Conservation (phyloP, 2,888 invertebrate species). For the Hyalella azteca region DNA sequence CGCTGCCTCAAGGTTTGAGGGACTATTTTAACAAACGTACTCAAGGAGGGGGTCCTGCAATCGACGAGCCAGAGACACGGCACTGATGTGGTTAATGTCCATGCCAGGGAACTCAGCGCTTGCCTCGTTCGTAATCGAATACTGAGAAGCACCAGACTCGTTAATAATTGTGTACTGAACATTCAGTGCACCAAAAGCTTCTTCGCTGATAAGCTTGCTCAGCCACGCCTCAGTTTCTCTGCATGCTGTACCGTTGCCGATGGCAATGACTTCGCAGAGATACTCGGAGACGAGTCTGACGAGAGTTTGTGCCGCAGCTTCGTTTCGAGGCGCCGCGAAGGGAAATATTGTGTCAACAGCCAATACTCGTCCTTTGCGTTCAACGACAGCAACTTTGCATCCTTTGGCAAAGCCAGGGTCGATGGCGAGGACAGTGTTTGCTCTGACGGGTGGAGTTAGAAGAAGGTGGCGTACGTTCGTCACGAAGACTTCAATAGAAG, state of each 20-base stretch:
- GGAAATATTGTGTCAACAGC: slow-evolving; percentile 76
- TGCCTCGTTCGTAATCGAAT: slow-evolving; percentile 85
- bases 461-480: slow-evolving; percentile 83
- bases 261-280: slow-evolving; percentile 73
- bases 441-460: slow-evolving; percentile 79
- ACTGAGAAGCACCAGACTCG: slow-evolving; percentile 90
- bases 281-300: slow-evolving; percentile 67
- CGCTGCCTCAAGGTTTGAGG: slow-evolving; percentile 61
- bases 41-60: slow-evolving; percentile 90
- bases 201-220: slow-evolving; percentile 68
- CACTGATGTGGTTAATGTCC: slow-evolving; percentile 82
- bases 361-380: slow-evolving; percentile 73
- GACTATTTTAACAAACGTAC: slow-evolving; percentile 77
- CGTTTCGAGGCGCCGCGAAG: slow-evolving; percentile 61
- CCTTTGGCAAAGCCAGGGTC: slow-evolving; percentile 88
- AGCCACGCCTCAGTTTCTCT: slow-evolving; percentile 83
- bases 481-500: slow-evolving; percentile 84
- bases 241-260: slow-evolving; percentile 91
- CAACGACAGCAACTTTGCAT: slow-evolving; percentile 85
- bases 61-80: slow-evolving; percentile 78
- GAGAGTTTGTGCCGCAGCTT: slow-evolving; percentile 35
- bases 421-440: slow-evolving; percentile 79
- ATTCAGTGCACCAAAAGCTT: slow-evolving; percentile 67
- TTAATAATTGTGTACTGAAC: slow-evolving; percentile 79
- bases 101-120: slow-evolving; percentile 81